Evolutionary conservation across 2,113 vertebrate species (phyloP).

Genomic region (Abramis brama): DNA sequence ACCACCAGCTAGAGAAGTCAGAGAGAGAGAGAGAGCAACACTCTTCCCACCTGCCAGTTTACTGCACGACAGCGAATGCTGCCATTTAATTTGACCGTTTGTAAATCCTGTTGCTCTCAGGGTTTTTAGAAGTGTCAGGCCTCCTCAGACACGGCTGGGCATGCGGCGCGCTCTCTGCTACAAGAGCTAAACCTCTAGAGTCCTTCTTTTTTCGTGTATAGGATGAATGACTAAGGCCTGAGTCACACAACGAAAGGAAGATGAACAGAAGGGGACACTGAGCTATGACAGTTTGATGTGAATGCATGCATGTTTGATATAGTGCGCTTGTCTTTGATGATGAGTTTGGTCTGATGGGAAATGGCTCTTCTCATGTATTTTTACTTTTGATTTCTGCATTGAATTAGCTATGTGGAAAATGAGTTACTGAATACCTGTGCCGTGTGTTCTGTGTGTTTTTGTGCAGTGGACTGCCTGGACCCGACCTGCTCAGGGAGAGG

Average conservation of each 20-base stretch:
- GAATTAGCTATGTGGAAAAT: slow-evolving; percentile 58
- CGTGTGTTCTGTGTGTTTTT: slow-evolving; percentile 32
- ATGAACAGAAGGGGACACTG: slow-evolving; percentile 10
- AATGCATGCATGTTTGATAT: slow-evolving; percentile 32
- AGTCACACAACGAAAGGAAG: not conserved
- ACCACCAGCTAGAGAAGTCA: slow-evolving; percentile 46
- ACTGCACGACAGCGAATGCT: slow-evolving; percentile 52
- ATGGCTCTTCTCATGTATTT: not conserved
- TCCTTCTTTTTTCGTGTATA: not conserved
- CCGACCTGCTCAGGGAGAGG: slow-evolving; percentile 93
- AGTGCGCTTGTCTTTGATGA: slow-evolving; percentile 8
- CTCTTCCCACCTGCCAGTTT: slow-evolving; percentile 56
- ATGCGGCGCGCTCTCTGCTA: slow-evolving; percentile 4
- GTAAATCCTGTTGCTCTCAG: slow-evolving; percentile 53
- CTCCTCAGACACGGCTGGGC: slow-evolving; percentile 30
- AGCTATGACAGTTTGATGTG: not conserved
- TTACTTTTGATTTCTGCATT: not conserved
- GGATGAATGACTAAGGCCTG: not conserved
- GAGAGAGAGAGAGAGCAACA: slow-evolving; percentile 58
- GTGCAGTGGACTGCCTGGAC: slow-evolving; percentile 94
- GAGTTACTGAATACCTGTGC: not conserved
- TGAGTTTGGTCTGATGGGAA: not conserved
- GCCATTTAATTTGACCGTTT: slow-evolving; percentile 62
- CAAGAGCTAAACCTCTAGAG: slow-evolving; percentile 15
- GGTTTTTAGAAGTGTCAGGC: slow-evolving; percentile 35